phyloP scores from a whole-genome alignment of 2,888 invertebrate species.

The Melieria omissa region DNA sequence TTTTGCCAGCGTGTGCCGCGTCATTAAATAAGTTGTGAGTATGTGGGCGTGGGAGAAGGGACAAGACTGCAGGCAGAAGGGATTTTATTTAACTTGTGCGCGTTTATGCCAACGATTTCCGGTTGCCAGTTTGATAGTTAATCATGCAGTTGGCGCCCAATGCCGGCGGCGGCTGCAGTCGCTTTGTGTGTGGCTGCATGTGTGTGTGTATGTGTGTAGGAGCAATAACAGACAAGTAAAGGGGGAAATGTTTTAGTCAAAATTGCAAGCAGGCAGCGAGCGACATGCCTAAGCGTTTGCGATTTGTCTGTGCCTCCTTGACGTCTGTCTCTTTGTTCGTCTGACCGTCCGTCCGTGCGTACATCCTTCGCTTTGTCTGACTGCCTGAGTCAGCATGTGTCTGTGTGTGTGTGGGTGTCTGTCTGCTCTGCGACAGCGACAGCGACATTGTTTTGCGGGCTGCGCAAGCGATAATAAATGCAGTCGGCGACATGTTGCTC shows the following conservation, averaged over 20 bases:
- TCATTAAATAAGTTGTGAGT: background rate
- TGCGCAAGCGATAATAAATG: conserved; percentile 4
- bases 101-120: conserved; percentile 40
- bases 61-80: background rate
- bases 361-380: no score
- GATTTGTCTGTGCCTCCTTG: conserved; percentile 6
- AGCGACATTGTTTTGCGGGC: conserved; percentile 13
- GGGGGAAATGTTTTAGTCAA: no score
- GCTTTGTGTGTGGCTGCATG: background rate
- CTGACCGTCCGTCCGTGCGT: no score
- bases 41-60: background rate
- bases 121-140: conserved; percentile 45
- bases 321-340: no score
- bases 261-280: background rate
- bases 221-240: no score
- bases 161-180: background rate
- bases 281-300: conserved; percentile 27
- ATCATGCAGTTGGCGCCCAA: conserved; percentile 47
- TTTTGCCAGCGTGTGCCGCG: no score
- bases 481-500: conserved; percentile 17
- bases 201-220: background rate
- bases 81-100: conserved; percentile 6
- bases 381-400: no score
- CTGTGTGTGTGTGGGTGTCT: no score
- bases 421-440: background rate